These are phyloP conservation scores for Heliocidaris tuberculata DNA, from an alignment of 35 echinoderm and acorn worm species.

Conservation along the genomic window DNA sequence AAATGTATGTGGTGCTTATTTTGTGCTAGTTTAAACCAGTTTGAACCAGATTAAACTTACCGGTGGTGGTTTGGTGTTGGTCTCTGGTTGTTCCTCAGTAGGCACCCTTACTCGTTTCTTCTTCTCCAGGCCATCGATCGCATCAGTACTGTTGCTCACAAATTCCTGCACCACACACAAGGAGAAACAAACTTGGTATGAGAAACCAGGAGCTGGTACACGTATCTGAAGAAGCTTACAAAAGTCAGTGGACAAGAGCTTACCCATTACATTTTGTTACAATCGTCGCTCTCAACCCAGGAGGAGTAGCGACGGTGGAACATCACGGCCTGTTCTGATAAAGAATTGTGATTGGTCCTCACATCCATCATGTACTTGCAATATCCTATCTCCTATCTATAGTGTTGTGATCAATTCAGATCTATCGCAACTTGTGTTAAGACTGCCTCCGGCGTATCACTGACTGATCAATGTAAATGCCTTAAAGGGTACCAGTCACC, in stretches of 20 bases:
- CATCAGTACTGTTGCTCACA: constrained; percentile 77
- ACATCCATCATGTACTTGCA: too few species aligned
- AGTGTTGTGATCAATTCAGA: too few species aligned
- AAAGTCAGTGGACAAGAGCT: not conserved
- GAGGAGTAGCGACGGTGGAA: too few species aligned
- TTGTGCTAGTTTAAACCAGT: constrained; percentile 14
- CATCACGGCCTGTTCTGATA: too few species aligned
- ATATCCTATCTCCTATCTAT: too few species aligned
- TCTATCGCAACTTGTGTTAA: too few species aligned
- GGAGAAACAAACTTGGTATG: not conserved
- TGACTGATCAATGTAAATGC: too few species aligned
- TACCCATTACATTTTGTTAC: not conserved
- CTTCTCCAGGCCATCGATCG: constrained; percentile 61
- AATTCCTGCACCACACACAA: constrained; percentile 73
- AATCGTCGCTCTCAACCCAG: too few species aligned
- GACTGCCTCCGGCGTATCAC: too few species aligned
- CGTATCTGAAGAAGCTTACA: not conserved
- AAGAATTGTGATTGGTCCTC: too few species aligned
- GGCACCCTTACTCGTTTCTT: constrained; percentile 48
- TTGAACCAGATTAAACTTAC: not conserved
- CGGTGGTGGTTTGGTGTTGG: not conserved
- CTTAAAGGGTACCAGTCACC: too few species aligned
- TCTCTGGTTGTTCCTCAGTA: constrained; percentile 46
- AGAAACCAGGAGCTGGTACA: not conserved
- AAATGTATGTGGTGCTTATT: not conserved